Conservation (phyloP, 2,797 vertebrate species). For the Danio albolineatus region DNA sequence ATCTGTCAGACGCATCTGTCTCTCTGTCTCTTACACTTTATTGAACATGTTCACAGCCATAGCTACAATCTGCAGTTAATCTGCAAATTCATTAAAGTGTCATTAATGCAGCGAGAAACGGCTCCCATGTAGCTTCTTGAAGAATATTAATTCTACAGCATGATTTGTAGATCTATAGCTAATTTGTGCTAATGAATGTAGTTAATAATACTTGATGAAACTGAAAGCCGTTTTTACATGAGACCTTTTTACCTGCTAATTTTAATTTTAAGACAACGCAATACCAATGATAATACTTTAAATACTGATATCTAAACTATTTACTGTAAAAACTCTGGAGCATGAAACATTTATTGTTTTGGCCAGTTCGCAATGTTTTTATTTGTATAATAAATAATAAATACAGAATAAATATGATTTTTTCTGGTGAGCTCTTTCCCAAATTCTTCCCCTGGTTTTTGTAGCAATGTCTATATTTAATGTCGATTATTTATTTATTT, state of each 20-base stretch:
- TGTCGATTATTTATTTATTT: not conserved
- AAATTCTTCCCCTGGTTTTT: not conserved
- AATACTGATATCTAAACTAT: no score
- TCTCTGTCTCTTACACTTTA: conserved; percentile 47
- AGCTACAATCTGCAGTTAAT: conserved; percentile 33
- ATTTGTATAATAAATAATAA: no score
- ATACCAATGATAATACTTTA: no score
- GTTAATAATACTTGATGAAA: not conserved
- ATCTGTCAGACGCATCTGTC: conserved; percentile 40
- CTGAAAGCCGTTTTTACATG: no score
- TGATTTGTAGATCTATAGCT: not conserved
- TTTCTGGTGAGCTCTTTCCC: no score
- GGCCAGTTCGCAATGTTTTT: no score
- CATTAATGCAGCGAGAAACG: conserved; percentile 28
- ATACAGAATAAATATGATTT: no score
- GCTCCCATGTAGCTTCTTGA: conserved; percentile 3
- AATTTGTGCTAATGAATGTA: not conserved
- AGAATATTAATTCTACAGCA: not conserved
- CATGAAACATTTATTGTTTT: no score
- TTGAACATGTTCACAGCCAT: conserved; percentile 34
- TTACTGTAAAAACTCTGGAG: no score
- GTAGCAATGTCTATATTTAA: not conserved
- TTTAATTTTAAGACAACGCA: no score
- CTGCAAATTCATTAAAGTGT: conserved; percentile 32
- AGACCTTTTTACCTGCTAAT: no score